A percentile compares a stretch with the other conserved stretches of the same genome.
Evolutionary conservation across 2,888 invertebrate species (phyloP).

Genomic region (Siphlonurus alternatus): DNA sequence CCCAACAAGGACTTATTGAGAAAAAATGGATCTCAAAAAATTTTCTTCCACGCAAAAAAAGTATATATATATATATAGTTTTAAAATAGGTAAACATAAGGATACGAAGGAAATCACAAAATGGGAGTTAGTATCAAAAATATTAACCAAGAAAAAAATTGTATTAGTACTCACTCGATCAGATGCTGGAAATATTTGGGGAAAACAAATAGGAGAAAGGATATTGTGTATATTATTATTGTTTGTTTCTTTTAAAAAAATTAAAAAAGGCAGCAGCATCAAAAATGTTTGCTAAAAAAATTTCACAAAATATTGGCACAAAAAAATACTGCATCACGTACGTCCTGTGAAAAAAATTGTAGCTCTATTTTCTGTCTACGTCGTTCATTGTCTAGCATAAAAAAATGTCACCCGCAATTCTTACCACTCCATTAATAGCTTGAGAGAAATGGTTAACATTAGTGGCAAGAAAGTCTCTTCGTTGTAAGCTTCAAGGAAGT

Average conservation of each 20-base stretch:
- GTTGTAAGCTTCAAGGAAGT: background rate
- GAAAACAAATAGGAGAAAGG: background rate
- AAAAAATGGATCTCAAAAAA: background rate
- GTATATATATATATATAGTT: slow-evolving; percentile 19
- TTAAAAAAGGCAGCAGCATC: background rate
- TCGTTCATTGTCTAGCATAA: background rate
- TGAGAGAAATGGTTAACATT: background rate
- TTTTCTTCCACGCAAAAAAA: background rate
- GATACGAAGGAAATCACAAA: slow-evolving; percentile 38
- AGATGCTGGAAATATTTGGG: background rate
- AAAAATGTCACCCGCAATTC: background rate
- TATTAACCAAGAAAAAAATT: background rate
- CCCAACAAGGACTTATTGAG: background rate
- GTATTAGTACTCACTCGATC: background rate
- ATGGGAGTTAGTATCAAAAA: background rate
- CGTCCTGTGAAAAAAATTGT: background rate
- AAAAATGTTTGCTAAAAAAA: background rate
- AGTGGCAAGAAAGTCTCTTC: background rate
- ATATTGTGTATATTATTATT: background rate
- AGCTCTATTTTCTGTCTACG: background rate
- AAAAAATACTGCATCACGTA: background rate
- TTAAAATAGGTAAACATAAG: slow-evolving; percentile 34
- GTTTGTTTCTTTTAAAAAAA: background rate
- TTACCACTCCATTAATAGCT: background rate
- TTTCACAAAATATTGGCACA: background rate